These are phyloP conservation scores for Luehdorfia chinensis DNA, from an alignment of 1,140 invertebrate genomes.

Conservation along the genomic window DNA sequence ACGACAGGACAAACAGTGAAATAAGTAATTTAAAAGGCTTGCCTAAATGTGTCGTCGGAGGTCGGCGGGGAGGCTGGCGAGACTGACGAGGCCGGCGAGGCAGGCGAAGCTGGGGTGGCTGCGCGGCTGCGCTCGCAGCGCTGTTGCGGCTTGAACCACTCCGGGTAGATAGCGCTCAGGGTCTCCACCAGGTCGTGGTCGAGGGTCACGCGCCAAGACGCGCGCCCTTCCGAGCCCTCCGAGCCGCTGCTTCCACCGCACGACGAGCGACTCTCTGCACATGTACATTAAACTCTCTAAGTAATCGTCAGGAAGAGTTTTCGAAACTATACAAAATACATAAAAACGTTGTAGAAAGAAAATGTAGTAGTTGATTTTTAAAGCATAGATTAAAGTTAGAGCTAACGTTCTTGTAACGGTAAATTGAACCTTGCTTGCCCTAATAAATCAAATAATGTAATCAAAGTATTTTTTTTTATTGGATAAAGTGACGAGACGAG, in stretches of 20 bases:
- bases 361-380: too few species aligned
- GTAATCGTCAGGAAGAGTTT: too few species aligned
- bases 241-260: slow-evolving; percentile 66
- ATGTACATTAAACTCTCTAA: not conserved
- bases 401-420: too few species aligned
- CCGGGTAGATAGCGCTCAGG: slow-evolving; percentile 91
- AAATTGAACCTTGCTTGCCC: too few species aligned
- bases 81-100: slow-evolving; percentile 43
- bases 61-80: slow-evolving; percentile 39
- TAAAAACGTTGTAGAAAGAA: too few species aligned
- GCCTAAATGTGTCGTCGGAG: slow-evolving; percentile 61
- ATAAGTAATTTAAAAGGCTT: not conserved
- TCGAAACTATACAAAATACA: too few species aligned
- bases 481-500: too few species aligned
- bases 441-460: too few species aligned
- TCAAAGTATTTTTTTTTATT: too few species aligned
- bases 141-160: slow-evolving; percentile 87
- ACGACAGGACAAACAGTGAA: too few species aligned
- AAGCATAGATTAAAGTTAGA: too few species aligned
- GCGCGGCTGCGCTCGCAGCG: slow-evolving; percentile 64
- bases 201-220: slow-evolving; percentile 92
- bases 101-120: slow-evolving; percentile 44
- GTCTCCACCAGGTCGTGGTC: slow-evolving; percentile 94
- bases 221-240: slow-evolving; percentile 84
- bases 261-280: slow-evolving; percentile 85